phyloP scores from a whole-genome alignment of 2,797 vertebrate species.

The Carduelis carduelis region DNA sequence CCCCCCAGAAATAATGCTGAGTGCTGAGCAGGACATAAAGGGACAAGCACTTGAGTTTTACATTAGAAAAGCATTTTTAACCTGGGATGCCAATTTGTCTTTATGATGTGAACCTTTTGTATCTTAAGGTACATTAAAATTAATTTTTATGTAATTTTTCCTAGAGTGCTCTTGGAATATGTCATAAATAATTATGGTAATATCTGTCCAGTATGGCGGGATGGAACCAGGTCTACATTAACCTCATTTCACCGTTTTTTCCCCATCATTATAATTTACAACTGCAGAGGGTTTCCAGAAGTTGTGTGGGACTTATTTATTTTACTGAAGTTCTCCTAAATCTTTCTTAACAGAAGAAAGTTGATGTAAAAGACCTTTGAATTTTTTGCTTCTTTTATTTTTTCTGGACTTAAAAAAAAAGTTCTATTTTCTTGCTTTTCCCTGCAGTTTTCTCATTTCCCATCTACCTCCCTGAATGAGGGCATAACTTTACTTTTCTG shows the following conservation, averaged over 20 bases:
- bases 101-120: neutral
- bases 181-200: neutral
- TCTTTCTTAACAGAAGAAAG: neutral
- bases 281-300: neutral
- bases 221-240: neutral
- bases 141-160: neutral
- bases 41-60: neutral
- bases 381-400: neutral
- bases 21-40: neutral
- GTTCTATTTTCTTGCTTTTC: neutral
- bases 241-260: neutral
- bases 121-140: neutral
- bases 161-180: neutral
- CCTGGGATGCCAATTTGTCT: neutral
- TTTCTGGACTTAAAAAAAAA: neutral
- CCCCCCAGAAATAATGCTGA: rapidly evolving
- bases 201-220: neutral
- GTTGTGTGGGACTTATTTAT: rapidly evolving
- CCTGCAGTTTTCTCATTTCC: neutral
- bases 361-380: neutral
- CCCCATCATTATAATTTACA: neutral
- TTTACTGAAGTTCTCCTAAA: neutral
- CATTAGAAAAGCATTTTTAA: neutral
- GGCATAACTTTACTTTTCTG: neutral
- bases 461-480: neutral